A percentile compares a stretch with the other conserved stretches of the same genome.
Evolutionary conservation across 2,888 invertebrate species (phyloP).

Genomic region (Mimumesa dahlbomi): DNA sequence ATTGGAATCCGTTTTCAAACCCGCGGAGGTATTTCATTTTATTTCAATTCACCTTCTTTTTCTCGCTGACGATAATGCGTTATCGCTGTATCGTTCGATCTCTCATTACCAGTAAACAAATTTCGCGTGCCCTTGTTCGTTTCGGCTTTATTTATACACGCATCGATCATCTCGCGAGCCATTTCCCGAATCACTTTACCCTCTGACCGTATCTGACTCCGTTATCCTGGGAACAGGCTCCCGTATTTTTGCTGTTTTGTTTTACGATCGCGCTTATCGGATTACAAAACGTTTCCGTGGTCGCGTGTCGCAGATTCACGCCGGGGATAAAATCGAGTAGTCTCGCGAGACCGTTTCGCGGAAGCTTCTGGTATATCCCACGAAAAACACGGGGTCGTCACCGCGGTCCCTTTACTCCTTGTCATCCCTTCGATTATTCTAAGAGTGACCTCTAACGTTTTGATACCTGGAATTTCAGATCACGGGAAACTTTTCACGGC

Average conservation of each 20-base stretch:
- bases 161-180: constrained; percentile 14
- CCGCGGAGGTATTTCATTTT: constrained; percentile 3
- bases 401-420: no score
- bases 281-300: background rate
- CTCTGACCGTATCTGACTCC: background rate
- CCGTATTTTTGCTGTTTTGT: background rate
- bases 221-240: background rate
- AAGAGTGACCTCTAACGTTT: no score
- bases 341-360: background rate
- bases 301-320: constrained; percentile 8
- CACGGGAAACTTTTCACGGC: no score
- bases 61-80: constrained; percentile 4
- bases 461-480: no score
- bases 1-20: background rate
- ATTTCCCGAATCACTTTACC: constrained; percentile 13
- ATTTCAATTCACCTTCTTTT: background rate
- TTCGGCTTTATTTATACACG: constrained; percentile 23
- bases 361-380: background rate
- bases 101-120: constrained; percentile 13
- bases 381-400: no score
- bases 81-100: constrained; percentile 46
- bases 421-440: no score
- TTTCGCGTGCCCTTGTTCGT: constrained; percentile 15
- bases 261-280: constrained; percentile 12
- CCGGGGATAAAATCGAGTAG: no score